Percentiles rank a stretch among this genome's conserved stretches.
Conservation (phyloP, 2,797 vertebrate genomes). For the Harpagifer antarcticus region DNA sequence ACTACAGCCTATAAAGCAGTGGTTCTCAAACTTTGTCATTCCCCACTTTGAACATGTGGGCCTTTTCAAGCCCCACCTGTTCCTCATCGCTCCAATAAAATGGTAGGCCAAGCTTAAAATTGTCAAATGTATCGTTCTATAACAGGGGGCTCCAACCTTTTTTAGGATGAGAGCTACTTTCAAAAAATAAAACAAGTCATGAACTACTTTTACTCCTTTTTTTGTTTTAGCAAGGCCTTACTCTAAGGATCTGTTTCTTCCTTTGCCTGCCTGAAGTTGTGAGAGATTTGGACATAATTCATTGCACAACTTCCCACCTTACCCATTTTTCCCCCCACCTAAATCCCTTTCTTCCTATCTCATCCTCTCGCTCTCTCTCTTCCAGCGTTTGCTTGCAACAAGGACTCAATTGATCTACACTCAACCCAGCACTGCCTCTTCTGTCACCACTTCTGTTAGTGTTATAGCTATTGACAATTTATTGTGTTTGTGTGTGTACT, state of each 20-base stretch:
- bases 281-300: slow-evolving; percentile 29
- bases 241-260: background rate
- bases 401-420: slow-evolving; percentile 47
- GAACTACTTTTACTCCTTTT: too few species aligned
- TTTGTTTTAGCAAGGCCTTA: too few species aligned
- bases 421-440: slow-evolving; percentile 24
- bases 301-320: background rate
- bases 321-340: background rate
- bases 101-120: too few species aligned
- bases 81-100: too few species aligned
- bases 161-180: too few species aligned
- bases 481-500: slow-evolving; percentile 10
- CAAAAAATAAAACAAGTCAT: too few species aligned
- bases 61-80: too few species aligned
- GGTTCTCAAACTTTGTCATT: too few species aligned
- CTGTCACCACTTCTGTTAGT: slow-evolving; percentile 23
- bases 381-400: slow-evolving; percentile 27
- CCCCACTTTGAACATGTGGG: too few species aligned
- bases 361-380: background rate
- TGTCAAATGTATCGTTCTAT: too few species aligned
- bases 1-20: background rate
- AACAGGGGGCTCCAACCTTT: too few species aligned
- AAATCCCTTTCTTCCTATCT: slow-evolving; percentile 11
- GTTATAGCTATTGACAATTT: slow-evolving; percentile 40
- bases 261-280: background rate